phyloP scores from a whole-genome alignment of 2,888 invertebrate genomes.

The Limnephilus rhombicus region DNA sequence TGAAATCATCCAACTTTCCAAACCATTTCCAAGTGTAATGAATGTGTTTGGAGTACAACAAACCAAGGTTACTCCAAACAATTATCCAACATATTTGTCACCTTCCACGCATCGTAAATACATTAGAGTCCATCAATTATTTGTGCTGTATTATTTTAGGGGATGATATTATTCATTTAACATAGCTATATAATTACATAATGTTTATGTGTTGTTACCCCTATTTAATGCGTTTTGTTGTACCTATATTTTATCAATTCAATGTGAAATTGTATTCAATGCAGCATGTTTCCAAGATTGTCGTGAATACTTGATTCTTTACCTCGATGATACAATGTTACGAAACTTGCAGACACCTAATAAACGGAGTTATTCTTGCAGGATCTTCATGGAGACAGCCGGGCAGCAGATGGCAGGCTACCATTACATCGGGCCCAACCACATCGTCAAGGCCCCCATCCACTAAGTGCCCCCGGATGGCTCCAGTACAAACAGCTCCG shows the following conservation, averaged over 20 bases:
- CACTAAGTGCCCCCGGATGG: constrained; percentile 79
- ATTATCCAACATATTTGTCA: not conserved
- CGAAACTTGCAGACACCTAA: not conserved
- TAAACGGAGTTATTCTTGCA: constrained; percentile 75
- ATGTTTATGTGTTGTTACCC: not conserved
- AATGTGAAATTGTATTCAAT: not conserved
- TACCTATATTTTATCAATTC: not conserved
- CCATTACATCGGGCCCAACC: constrained; percentile 94
- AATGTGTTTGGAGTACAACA: not conserved
- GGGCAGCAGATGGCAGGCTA: constrained; percentile 94
- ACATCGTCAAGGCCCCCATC: constrained; percentile 94
- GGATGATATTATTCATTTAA: not conserved
- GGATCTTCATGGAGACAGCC: constrained; percentile 97
- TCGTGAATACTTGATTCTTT: not conserved
- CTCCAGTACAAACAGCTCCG: constrained; percentile 16
- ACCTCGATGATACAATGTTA: not conserved
- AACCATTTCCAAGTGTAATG: not conserved
- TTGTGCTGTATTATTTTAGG: not conserved
- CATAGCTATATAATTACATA: not conserved
- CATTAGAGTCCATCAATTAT: not conserved
- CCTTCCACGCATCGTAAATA: not conserved
- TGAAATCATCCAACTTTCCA: not conserved
- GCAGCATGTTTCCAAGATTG: not conserved
- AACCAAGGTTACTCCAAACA: not conserved
- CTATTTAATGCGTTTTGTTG: not conserved